Evolutionary conservation across 30 jellyfish, hydroid and myxozoan species (phyloP).

Genomic region (Sanderia malayensis): DNA sequence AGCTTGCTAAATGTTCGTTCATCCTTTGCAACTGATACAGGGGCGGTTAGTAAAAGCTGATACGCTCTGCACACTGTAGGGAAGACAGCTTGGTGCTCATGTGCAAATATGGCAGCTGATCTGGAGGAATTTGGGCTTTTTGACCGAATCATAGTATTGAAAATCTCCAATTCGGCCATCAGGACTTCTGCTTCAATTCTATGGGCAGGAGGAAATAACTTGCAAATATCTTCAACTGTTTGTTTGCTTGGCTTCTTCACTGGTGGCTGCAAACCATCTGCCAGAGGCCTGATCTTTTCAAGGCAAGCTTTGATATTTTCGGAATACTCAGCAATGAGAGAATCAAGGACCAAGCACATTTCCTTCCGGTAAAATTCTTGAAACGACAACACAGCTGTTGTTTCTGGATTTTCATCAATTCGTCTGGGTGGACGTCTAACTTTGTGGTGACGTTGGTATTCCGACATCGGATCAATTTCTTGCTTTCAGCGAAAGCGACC

Average conservation of each 20-base stretch:
- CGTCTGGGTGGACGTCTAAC: slow-evolving; percentile 38
- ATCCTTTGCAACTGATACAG: slow-evolving; percentile 30
- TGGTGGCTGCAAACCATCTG: too few relatives aligned
- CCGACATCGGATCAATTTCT: slow-evolving; percentile 28
- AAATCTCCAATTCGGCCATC: too few relatives aligned
- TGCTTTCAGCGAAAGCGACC: slow-evolving; percentile 17
- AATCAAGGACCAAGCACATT: slow-evolving; percentile 31
- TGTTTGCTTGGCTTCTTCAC: too few relatives aligned
- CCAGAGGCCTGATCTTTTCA: slow-evolving; percentile 16
- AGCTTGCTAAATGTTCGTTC: slow-evolving; percentile 27
- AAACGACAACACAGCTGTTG: slow-evolving; percentile 34
- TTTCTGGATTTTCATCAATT: slow-evolving; percentile 34
- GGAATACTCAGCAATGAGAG: slow-evolving; percentile 17
- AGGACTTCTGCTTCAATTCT: too few relatives aligned
- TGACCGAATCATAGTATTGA: too few relatives aligned
- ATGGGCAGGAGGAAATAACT: too few relatives aligned
- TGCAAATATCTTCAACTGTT: too few relatives aligned
- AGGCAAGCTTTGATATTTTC: slow-evolving; percentile 21
- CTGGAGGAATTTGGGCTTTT: too few relatives aligned
- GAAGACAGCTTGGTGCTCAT: too few relatives aligned
- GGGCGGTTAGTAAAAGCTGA: slow-evolving; percentile 22
- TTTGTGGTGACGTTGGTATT: slow-evolving; percentile 24
- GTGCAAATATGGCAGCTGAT: too few relatives aligned
- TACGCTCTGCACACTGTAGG: slow-evolving; percentile 20
- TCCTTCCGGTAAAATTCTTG: slow-evolving; percentile 33